Evolutionary conservation across 2,797 vertebrate genomes (phyloP), one percentile per base, ranked within the genome.

Genomic region (Vespertilio murinus): DNA sequence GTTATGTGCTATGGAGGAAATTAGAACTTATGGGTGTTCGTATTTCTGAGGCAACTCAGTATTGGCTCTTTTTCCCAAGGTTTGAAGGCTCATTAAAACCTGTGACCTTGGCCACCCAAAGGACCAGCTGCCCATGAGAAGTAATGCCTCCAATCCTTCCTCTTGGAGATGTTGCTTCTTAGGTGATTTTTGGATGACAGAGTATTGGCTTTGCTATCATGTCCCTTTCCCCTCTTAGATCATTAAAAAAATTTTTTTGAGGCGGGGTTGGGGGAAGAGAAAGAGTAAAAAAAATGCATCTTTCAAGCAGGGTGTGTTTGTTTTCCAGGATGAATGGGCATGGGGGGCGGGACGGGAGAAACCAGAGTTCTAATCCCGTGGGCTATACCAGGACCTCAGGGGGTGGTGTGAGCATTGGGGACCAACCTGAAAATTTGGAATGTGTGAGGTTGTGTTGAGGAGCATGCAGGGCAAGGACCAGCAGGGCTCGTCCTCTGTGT

Each of bases 201-300:
- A 61, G 35, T 5, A 2, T 42, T 71, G 69, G 6, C 22, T 77
- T 89, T 71, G 87, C 30, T 9, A 25, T 33, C 75, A 28, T 28
- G 16, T 38, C 11, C 42, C 67, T 47, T 75, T 91, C 23, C 22
- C 28, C 22, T 23, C 59, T 59, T 69, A 38, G 20, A 28, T 71
- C 30, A 59, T 80, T 9, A 52, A 54, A 61, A 77, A 69, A 70
- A 23, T 33, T n/a, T n/a, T n/a, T n/a, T n/a, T 52, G 42, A 42
- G 10, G 42, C 42, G 16, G n/a, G 22, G 7, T 7, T 1, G 12
- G 3, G 1, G 5, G 5, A 1, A 54, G 30, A 13, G 18, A 71
- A 23, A 73, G 16, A 35, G 28, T 85, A 1, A 59, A 56, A 59
- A 56, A 67, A 47, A 20, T 1, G 1, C 30, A 52, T 25, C 49